These are phyloP conservation scores for Ptilodon capucinus DNA, from an alignment of 2,888 invertebrate species.

Conservation along the genomic window DNA sequence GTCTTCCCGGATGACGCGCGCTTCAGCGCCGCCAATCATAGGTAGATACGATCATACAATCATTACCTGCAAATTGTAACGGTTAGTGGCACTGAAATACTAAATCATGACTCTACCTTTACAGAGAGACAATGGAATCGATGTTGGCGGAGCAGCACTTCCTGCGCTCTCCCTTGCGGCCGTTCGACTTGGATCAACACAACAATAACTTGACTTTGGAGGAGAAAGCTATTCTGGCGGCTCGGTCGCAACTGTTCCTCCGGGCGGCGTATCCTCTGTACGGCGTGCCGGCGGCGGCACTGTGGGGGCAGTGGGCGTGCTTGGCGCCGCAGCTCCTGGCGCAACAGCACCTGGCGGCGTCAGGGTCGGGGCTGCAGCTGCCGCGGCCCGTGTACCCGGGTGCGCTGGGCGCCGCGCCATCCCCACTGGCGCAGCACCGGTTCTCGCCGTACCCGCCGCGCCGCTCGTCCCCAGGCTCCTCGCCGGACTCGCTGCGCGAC, in stretches of 20 bases:
- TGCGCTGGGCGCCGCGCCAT: conserved; percentile 42
- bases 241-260: conserved; percentile 88
- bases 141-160: conserved; percentile 94
- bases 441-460: conserved; percentile 84
- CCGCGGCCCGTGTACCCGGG: conserved; percentile 78
- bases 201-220: conserved; percentile 88
- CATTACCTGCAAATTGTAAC: conserved; percentile 22
- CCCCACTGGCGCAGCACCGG: conserved; percentile 80
- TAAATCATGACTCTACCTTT: conserved; percentile 43
- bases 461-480: conserved; percentile 78
- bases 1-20: conserved; percentile 80
- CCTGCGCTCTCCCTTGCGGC: conserved; percentile 88
- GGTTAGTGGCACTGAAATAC: not conserved
- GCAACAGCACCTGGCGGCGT: conserved; percentile 85
- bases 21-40: conserved; percentile 77
- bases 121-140: conserved; percentile 95
- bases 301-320: conserved; percentile 89
- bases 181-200: conserved; percentile 88
- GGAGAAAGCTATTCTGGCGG: conserved; percentile 90
- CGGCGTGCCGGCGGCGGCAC: conserved; percentile 79
- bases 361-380: conserved; percentile 73
- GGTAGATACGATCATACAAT: conserved; percentile 69
- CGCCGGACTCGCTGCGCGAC: conserved; percentile 84
- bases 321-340: conserved; percentile 85
- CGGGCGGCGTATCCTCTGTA: conserved; percentile 86